Conservation (phyloP, 1,140 invertebrate species). For the Formica exsecta region DNA sequence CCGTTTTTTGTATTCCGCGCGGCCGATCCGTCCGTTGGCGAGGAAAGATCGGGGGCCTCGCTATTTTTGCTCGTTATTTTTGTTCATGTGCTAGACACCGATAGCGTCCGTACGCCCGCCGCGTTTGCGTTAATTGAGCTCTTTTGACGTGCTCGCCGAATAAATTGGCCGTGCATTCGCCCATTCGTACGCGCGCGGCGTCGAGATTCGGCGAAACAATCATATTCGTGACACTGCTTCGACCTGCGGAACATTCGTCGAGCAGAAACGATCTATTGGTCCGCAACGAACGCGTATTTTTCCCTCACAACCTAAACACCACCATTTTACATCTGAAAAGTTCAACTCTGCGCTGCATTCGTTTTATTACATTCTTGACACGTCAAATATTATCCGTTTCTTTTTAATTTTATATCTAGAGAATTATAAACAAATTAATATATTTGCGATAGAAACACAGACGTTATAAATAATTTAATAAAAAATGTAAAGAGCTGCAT, state of each 20-base stretch:
- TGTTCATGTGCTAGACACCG: slow-evolving; percentile 39
- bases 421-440: background rate
- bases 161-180: slow-evolving; percentile 51
- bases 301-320: slow-evolving; percentile 9
- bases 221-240: slow-evolving; percentile 45
- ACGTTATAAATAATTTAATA: background rate
- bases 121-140: slow-evolving; percentile 58
- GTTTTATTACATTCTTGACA: background rate
- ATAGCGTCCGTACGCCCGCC: slow-evolving; percentile 32
- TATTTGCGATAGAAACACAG: background rate
- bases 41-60: slow-evolving; percentile 27
- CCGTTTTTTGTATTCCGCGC: slow-evolving; percentile 45
- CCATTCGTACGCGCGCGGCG: slow-evolving; percentile 20
- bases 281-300: slow-evolving; percentile 9
- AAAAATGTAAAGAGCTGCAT: background rate
- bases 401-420: background rate
- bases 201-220: slow-evolving; percentile 55
- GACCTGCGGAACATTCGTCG: slow-evolving; percentile 6
- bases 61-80: slow-evolving; percentile 53
- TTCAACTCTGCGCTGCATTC: background rate
- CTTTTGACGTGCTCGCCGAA: slow-evolving; percentile 57
- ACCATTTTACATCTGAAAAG: slow-evolving; percentile 2
- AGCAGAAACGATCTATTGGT: slow-evolving; percentile 24
- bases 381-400: background rate
- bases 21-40: slow-evolving; percentile 26